Evolutionary conservation across 2,888 invertebrate genomes (phyloP).

Genomic region (Himalopsyche tibetana): DNA sequence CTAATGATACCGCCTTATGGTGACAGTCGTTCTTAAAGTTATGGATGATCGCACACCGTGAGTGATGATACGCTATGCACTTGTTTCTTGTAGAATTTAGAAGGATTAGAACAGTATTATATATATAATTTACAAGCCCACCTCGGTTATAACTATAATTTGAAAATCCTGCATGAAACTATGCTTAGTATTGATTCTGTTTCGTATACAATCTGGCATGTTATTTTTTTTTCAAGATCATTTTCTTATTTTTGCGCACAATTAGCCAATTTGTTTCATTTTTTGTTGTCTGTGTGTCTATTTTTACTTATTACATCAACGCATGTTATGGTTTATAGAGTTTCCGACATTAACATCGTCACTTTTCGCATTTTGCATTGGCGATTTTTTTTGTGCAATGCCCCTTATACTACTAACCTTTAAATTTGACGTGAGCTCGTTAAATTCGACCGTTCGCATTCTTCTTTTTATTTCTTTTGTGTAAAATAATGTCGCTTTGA

Average conservation of each 20-base stretch:
- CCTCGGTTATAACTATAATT: not conserved
- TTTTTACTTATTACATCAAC: slow-evolving; percentile 32
- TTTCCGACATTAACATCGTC: not conserved
- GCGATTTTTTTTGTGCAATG: slow-evolving; percentile 23
- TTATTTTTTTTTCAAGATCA: slow-evolving; percentile 34
- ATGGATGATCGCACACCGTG: slow-evolving; percentile 65
- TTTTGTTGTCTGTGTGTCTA: slow-evolving; percentile 23
- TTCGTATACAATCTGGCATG: slow-evolving; percentile 40
- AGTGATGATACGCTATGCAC: slow-evolving; percentile 55
- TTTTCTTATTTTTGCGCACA: slow-evolving; percentile 1
- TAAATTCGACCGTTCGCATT: not conserved
- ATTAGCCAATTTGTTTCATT: slow-evolving; percentile 20
- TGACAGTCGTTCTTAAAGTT: slow-evolving; percentile 63
- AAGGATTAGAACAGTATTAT: not conserved
- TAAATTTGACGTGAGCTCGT: slow-evolving; percentile 28
- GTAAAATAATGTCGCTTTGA: not conserved
- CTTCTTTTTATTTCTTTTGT: not conserved
- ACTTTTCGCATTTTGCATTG: no score
- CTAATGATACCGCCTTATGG: slow-evolving; percentile 62
- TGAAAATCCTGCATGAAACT: slow-evolving; percentile 16
- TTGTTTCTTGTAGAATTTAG: slow-evolving; percentile 44
- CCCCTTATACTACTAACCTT: not conserved
- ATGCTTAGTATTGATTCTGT: slow-evolving; percentile 3
- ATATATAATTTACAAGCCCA: not conserved
- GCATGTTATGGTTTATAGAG: slow-evolving; percentile 9